Conservation (phyloP, 2,797 vertebrate species). For the Lagorchestes hirsutus region DNA sequence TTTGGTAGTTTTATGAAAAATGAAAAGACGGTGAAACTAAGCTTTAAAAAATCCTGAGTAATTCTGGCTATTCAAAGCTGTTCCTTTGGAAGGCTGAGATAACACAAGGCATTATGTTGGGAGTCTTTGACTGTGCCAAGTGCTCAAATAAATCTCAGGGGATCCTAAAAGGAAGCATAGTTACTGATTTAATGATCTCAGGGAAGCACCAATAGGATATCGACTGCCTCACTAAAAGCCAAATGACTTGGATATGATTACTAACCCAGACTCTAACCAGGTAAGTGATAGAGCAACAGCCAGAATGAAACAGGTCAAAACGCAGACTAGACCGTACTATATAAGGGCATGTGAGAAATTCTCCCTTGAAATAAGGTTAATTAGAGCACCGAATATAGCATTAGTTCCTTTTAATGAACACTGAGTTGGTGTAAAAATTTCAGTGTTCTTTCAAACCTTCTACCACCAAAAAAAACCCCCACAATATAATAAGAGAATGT, state of each 20-base stretch:
- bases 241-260: conserved; percentile 10
- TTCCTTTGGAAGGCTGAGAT: conserved; percentile 32
- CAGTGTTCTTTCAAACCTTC: conserved; percentile 58
- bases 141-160: conserved; percentile 2
- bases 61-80: conserved; percentile 58
- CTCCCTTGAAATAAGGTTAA: neutral
- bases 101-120: neutral
- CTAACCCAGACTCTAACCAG: neutral
- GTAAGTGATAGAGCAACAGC: neutral
- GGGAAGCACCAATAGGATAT: neutral
- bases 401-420: conserved; percentile 54
- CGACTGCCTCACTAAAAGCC: neutral
- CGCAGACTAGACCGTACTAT: neutral
- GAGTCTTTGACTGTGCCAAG: conserved; percentile 25
- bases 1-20: conserved; percentile 34
- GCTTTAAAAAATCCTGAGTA: conserved; percentile 56
- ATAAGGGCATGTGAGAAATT: neutral
- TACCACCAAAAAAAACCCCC: neutral
- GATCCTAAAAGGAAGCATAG: conserved; percentile 43
- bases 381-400: neutral
- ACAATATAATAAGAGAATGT: neutral
- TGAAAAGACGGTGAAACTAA: conserved; percentile 43
- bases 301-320: conserved; percentile 1
- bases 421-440: conserved; percentile 46
- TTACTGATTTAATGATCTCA: conserved; percentile 34